Percentiles rank a stretch among this genome's conserved stretches.
phyloP scores from a whole-genome alignment of 2,888 invertebrate genomes.

The Hydropsyche betteni region DNA sequence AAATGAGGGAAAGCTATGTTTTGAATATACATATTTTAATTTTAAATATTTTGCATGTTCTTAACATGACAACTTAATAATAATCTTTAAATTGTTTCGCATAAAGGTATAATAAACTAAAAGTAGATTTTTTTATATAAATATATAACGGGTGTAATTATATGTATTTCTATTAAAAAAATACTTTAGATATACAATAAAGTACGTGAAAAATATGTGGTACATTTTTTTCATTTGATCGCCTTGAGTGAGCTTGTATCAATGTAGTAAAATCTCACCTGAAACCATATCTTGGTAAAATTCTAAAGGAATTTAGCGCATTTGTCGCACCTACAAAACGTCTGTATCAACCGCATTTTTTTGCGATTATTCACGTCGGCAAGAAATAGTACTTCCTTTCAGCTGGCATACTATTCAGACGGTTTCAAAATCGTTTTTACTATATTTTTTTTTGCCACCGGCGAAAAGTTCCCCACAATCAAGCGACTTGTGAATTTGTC shows the following conservation, averaged over 20 bases:
- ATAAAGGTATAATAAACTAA: too few relatives aligned
- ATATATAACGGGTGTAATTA: too few relatives aligned
- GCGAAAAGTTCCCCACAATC: constrained; percentile 14
- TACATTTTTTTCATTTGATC: neutral
- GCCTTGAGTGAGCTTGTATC: neutral
- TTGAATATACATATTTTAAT: too few relatives aligned
- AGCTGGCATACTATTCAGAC: constrained; percentile 11
- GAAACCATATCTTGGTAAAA: neutral
- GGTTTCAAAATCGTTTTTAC: neutral
- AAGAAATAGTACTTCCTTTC: constrained; percentile 24
- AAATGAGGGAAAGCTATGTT: too few relatives aligned
- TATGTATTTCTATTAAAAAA: too few relatives aligned
- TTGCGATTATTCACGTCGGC: neutral
- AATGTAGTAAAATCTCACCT: neutral
- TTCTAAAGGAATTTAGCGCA: constrained; percentile 16
- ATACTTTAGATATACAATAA: too few relatives aligned
- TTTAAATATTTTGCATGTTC: too few relatives aligned
- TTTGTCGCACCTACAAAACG: constrained; percentile 16
- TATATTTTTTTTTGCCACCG: neutral
- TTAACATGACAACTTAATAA: too few relatives aligned
- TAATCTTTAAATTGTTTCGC: too few relatives aligned
- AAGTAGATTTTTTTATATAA: too few relatives aligned
- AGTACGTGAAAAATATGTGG: neutral
- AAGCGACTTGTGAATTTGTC: neutral
- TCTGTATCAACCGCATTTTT: neutral